Conservation (phyloP, 2,113 vertebrate genomes). For the Myxocyprinus asiaticus region DNA sequence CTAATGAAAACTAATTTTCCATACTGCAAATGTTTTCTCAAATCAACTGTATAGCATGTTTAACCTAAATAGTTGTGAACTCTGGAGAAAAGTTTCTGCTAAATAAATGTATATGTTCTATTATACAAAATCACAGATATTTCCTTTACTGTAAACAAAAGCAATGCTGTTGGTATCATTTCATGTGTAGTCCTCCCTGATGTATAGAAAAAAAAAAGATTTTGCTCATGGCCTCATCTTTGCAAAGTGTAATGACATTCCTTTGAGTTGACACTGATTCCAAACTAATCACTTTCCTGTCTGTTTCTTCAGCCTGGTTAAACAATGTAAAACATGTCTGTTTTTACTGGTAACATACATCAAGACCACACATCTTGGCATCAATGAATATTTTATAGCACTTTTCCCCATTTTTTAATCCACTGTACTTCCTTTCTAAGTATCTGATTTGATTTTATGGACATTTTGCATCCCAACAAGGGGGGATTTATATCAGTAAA, state of each 20-base stretch:
- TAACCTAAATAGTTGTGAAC: too few species aligned
- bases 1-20: neutral
- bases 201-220: neutral
- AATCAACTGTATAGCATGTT: too few species aligned
- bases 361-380: neutral
- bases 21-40: neutral
- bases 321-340: too few species aligned
- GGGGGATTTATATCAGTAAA: neutral
- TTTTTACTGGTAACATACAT: neutral
- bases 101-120: neutral
- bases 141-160: neutral
- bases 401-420: neutral
- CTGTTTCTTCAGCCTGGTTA: too few species aligned
- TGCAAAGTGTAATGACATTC: too few species aligned
- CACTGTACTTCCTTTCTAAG: neutral
- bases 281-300: too few species aligned
- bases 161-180: neutral
- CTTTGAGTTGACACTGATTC: too few species aligned
- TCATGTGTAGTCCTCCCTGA: neutral
- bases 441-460: neutral
- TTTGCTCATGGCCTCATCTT: constrained; percentile 14
- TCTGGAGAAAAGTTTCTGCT: too few species aligned
- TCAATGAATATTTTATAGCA: too few species aligned
- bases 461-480: neutral
- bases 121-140: neutral